Percentiles rank a stretch among this genome's conserved stretches.
phyloP scores from a whole-genome alignment of 1,140 invertebrate species.

The Bemisia tabaci region DNA sequence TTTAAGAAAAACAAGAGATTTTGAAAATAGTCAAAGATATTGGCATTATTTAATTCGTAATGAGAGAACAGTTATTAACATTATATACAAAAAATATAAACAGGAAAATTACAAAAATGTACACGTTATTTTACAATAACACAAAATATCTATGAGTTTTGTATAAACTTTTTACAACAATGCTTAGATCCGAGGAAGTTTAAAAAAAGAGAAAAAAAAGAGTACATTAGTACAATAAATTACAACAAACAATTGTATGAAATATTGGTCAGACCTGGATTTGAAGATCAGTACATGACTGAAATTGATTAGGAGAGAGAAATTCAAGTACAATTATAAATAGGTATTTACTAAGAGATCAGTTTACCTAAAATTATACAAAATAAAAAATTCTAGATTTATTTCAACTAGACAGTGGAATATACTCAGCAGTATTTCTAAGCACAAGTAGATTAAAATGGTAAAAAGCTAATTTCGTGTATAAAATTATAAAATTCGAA shows the following conservation, averaged over 20 bases:
- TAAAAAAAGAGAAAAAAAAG: neutral
- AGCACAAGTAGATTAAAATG: neutral
- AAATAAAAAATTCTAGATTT: neutral
- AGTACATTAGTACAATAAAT: neutral
- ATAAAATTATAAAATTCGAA: constrained; percentile 1
- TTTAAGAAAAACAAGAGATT: no score
- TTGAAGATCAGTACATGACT: neutral
- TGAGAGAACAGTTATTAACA: neutral
- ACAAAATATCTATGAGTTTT: neutral
- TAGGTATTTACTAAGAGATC: neutral
- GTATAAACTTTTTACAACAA: neutral
- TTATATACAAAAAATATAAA: neutral
- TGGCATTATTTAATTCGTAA: neutral
- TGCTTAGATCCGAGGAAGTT: no score
- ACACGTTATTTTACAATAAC: neutral
- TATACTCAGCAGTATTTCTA: neutral
- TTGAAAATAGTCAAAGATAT: neutral
- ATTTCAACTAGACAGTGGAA: neutral
- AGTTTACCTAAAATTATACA: neutral
- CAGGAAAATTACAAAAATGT: neutral
- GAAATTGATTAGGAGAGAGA: neutral
- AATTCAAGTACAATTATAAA: neutral
- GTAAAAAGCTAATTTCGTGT: neutral
- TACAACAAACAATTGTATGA: neutral
- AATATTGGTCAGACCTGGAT: neutral